Percentiles rank a stretch among this genome's conserved stretches.
Evolutionary conservation across 2,888 invertebrate genomes (phyloP).

Genomic region (Stratiomys singularior): DNA sequence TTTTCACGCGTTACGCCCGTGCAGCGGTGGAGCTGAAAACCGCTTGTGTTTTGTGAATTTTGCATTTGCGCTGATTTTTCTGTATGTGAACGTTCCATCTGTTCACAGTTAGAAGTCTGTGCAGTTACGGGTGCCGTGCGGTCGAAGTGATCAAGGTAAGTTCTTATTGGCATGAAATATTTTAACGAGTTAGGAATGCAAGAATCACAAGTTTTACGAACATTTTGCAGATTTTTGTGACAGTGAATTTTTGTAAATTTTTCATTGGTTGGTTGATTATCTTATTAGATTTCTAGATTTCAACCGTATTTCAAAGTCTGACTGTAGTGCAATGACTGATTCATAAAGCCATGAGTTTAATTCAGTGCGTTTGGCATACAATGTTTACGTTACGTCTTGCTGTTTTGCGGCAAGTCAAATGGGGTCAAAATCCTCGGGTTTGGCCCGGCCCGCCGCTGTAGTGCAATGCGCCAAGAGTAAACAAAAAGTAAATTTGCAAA

Average conservation of each 20-base stretch:
- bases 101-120: too few relatives aligned
- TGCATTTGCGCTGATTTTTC: too few relatives aligned
- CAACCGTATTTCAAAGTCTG: background rate
- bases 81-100: too few relatives aligned
- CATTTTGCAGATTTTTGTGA: too few relatives aligned
- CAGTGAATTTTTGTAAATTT: too few relatives aligned
- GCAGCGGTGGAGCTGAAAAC: background rate
- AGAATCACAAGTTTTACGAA: too few relatives aligned
- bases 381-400: background rate
- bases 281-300: background rate
- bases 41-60: background rate
- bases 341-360: background rate
- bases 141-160: too few relatives aligned
- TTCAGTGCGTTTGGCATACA: background rate
- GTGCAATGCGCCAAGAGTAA: background rate
- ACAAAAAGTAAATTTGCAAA: background rate
- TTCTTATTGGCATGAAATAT: too few relatives aligned
- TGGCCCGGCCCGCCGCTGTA: background rate
- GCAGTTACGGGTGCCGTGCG: too few relatives aligned
- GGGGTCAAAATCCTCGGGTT: slow-evolving; percentile 10
- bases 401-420: background rate
- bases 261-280: too few relatives aligned
- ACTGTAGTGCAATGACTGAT: background rate
- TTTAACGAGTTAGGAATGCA: too few relatives aligned
- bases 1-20: slow-evolving; percentile 4